phyloP scores from a whole-genome alignment of 1,140 invertebrate species.

The Amyelois transitella region DNA sequence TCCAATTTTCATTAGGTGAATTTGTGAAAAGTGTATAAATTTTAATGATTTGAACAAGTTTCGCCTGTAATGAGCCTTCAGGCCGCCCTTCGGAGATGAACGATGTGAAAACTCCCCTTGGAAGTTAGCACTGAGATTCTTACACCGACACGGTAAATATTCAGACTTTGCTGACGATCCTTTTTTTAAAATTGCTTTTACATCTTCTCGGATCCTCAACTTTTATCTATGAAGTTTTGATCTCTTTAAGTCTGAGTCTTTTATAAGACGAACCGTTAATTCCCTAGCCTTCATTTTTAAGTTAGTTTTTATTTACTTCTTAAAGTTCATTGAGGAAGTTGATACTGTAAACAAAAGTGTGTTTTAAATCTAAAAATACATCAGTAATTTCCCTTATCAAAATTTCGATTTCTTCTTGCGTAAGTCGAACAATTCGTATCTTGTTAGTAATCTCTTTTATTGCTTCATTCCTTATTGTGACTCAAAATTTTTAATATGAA shows the following conservation, averaged over 20 bases:
- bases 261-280: background rate
- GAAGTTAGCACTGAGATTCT: conserved; percentile 7
- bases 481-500: background rate
- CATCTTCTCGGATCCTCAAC: background rate
- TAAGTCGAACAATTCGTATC: no score
- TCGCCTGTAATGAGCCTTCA: conserved; percentile 27
- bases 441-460: no score
- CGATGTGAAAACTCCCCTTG: conserved; percentile 22
- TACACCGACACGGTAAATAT: conserved; percentile 19
- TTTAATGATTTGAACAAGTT: conserved; percentile 43
- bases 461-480: no score
- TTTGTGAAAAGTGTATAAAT: conserved; percentile 37
- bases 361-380: background rate
- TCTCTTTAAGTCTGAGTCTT: background rate
- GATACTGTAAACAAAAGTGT: no score
- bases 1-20: conserved; percentile 35
- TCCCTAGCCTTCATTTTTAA: background rate
- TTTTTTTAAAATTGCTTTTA: conserved; percentile 3
- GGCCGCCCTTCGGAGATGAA: conserved; percentile 7
- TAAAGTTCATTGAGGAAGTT: background rate
- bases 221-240: conserved; percentile 2
- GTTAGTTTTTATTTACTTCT: background rate
- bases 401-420: no score
- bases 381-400: no score
- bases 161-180: conserved; percentile 11